These are phyloP conservation scores for Hyperoplus lanceolatus DNA, from an alignment of 2,797 vertebrate species.

Conservation along the genomic window DNA sequence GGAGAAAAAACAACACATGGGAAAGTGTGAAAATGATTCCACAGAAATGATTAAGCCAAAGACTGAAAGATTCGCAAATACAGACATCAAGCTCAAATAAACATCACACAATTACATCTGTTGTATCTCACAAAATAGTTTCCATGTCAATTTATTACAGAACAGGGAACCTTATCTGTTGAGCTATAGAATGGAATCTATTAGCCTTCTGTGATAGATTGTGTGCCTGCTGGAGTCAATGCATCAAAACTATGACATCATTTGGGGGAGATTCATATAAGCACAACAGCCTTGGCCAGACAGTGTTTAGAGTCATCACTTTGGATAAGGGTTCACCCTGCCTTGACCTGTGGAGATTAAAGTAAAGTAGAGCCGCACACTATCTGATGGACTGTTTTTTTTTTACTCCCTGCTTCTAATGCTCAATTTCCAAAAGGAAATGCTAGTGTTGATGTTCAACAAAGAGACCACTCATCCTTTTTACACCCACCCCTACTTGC, in stretches of 20 bases:
- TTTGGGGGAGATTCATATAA: constrained; percentile 18
- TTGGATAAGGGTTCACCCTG: constrained; percentile 45
- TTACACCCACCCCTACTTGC: neutral
- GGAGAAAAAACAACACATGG: constrained; percentile 30
- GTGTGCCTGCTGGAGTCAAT: neutral
- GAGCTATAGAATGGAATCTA: neutral
- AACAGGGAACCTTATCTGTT: neutral
- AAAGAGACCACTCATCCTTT: neutral
- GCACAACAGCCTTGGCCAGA: constrained; percentile 35
- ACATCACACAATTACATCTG: constrained; percentile 40
- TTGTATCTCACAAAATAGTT: constrained; percentile 35
- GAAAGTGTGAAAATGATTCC: constrained; percentile 43
- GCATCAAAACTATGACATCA: constrained; percentile 9
- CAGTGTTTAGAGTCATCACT: constrained; percentile 39
- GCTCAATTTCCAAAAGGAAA: constrained; percentile 24
- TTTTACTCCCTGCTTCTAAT: neutral
- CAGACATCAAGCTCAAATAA: constrained; percentile 33
- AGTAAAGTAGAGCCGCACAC: constrained; percentile 3
- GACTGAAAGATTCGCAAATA: constrained; percentile 40
- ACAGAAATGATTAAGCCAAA: constrained; percentile 31
- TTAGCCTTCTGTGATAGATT: neutral
- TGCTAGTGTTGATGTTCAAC: neutral
- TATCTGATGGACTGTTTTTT: constrained; percentile 16
- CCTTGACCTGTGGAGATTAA: constrained; percentile 56
- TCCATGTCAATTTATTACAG: neutral